Percentiles rank a stretch among this genome's conserved stretches.
Evolutionary conservation across 2,797 vertebrate genomes (phyloP).

Genomic region (Falco naumanni): DNA sequence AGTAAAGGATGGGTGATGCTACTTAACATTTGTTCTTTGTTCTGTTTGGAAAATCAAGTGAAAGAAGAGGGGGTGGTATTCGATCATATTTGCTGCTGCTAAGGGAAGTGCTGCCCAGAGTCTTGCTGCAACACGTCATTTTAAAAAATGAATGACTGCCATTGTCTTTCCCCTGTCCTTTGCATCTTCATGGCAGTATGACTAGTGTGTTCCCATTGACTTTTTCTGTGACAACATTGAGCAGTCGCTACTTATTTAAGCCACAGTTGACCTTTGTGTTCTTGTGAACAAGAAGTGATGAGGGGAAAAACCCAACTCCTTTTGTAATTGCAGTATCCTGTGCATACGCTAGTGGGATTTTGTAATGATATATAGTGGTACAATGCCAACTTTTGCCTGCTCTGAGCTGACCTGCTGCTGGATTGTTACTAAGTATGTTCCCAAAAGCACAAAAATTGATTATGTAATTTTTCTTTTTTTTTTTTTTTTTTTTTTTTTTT

Average conservation of each 20-base stretch:
- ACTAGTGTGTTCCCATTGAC: constrained; percentile 9
- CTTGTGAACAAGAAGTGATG: neutral
- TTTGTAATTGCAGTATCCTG: neutral
- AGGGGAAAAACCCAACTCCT: neutral
- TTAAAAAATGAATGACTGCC: constrained; percentile 33
- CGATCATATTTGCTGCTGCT: neutral
- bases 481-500: neutral
- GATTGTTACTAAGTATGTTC: neutral
- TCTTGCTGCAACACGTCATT: constrained; percentile 5
- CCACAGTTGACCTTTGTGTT: neutral
- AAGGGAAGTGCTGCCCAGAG: neutral
- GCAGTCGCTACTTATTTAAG: neutral
- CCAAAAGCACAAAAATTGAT: neutral
- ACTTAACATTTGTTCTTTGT: constrained; percentile 35
- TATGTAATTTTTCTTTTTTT: neutral
- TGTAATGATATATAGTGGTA: neutral
- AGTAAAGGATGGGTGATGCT: neutral
- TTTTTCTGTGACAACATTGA: neutral
- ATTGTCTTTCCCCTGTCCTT: neutral
- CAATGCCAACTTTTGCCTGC: neutral
- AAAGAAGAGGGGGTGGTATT: neutral
- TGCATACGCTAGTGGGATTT: neutral
- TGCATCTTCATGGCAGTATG: neutral
- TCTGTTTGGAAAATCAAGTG: neutral
- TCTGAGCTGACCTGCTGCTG: neutral